Percentiles rank a stretch among this genome's conserved stretches.
These are phyloP conservation scores for Meiosimyza platycephala DNA, from an alignment of 2,888 invertebrate species.

Conservation along the genomic window DNA sequence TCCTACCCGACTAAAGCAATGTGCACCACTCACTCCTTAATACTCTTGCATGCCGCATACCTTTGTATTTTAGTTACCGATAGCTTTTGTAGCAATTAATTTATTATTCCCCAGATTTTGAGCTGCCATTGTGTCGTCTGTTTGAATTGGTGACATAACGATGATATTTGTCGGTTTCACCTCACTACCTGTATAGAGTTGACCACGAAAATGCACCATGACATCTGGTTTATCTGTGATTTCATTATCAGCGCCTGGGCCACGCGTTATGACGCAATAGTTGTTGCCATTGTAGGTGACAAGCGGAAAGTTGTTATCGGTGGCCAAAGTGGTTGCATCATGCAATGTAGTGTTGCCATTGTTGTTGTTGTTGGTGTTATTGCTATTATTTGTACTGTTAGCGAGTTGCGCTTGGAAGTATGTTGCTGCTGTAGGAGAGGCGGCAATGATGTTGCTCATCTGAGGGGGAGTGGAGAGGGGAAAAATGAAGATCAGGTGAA, in stretches of 20 bases:
- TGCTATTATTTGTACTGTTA: conserved; percentile 45
- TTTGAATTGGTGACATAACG: conserved; percentile 58
- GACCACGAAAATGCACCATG: conserved; percentile 50
- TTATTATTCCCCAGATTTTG: conserved; percentile 1
- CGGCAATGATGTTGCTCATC: conserved; percentile 64
- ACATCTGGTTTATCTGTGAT: conserved; percentile 48
- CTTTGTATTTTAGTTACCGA: background rate
- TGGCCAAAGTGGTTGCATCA: conserved; percentile 35
- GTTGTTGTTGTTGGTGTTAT: conserved; percentile 38
- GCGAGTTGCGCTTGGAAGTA: conserved; percentile 61
- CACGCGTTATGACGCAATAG: conserved; percentile 62
- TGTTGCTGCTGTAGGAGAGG: conserved; percentile 61
- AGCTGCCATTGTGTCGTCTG: conserved; percentile 31
- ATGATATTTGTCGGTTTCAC: conserved; percentile 56
- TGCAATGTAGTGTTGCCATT: conserved; percentile 37
- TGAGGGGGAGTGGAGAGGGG: conserved; percentile 48
- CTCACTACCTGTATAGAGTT: conserved; percentile 48
- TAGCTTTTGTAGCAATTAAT: background rate
- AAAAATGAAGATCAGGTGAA: conserved; percentile 35
- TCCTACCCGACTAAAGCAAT: no score
- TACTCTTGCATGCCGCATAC: background rate
- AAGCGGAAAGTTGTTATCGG: conserved; percentile 55
- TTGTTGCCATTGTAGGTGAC: conserved; percentile 62
- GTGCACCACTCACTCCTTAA: no score
- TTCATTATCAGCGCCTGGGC: conserved; percentile 27